These are phyloP conservation scores for Megastigmus dorsalis DNA, from an alignment of 2,888 invertebrate genomes.

Conservation along the genomic window DNA sequence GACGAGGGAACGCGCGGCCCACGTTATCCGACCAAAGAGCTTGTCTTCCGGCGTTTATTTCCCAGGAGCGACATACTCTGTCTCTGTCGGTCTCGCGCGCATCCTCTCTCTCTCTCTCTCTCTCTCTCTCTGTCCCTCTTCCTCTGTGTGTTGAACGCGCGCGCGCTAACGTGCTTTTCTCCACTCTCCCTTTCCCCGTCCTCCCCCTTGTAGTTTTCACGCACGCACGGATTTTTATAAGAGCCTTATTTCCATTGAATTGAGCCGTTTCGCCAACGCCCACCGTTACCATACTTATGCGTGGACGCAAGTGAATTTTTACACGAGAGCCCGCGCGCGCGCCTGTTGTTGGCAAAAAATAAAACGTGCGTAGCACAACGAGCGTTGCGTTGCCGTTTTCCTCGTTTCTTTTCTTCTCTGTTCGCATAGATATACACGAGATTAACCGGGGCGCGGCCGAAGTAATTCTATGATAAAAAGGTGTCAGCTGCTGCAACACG, in stretches of 20 bases:
- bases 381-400: too few relatives aligned
- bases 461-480: too few relatives aligned
- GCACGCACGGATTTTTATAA: constrained; percentile 42
- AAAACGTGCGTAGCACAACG: too few relatives aligned
- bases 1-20: constrained; percentile 54
- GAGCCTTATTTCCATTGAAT: constrained; percentile 39
- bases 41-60: constrained; percentile 66
- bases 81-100: constrained; percentile 22
- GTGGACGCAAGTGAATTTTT: too few relatives aligned
- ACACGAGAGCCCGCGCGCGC: too few relatives aligned
- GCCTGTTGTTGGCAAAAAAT: too few relatives aligned
- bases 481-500: too few relatives aligned
- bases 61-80: constrained; percentile 65
- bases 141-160: too few relatives aligned
- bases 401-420: too few relatives aligned
- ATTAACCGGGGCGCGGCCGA: too few relatives aligned
- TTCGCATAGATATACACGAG: too few relatives aligned
- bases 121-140: not conserved
- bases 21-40: constrained; percentile 59
- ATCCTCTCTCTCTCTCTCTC: constrained; percentile 11
- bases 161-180: constrained; percentile 22
- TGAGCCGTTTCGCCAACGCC: not conserved
- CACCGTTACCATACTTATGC: not conserved
- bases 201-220: constrained; percentile 23
- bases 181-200: constrained; percentile 13